phyloP scores from a whole-genome alignment of 1,140 invertebrate species.

The Drosophila navojoa region DNA sequence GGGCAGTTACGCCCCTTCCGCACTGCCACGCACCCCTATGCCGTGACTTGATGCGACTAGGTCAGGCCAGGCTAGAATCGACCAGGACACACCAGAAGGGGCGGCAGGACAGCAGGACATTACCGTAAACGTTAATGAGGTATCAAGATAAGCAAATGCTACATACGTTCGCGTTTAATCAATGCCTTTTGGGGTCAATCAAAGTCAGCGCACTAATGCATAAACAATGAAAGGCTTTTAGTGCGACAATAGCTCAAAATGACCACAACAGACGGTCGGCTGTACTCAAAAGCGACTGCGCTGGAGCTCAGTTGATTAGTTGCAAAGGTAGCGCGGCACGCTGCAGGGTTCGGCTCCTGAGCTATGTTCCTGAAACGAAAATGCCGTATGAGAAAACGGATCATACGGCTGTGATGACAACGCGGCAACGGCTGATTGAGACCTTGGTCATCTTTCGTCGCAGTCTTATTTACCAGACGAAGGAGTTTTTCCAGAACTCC shows the following conservation, averaged over 20 bases:
- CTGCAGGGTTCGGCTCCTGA: constrained; percentile 7
- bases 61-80: background rate
- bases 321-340: background rate
- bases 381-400: constrained; percentile 65
- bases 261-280: constrained; percentile 8
- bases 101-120: background rate
- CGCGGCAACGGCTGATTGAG: constrained; percentile 43
- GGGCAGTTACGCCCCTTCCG: background rate
- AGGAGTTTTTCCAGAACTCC: constrained; percentile 89
- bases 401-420: constrained; percentile 22
- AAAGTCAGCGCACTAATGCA: constrained; percentile 45
- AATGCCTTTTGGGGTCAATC: constrained; percentile 39
- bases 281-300: background rate
- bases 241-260: constrained; percentile 6
- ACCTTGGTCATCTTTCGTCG: constrained; percentile 84
- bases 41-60: constrained; percentile 10
- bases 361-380: constrained; percentile 71
- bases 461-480: constrained; percentile 87
- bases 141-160: constrained; percentile 30
- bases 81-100: background rate
- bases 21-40: constrained; percentile 13
- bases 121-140: constrained; percentile 21
- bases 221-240: constrained; percentile 78
- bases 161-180: constrained; percentile 5
- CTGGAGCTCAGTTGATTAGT: constrained; percentile 4